A percentile compares a stretch with the other conserved stretches of the same genome.
phyloP scores from a whole-genome alignment of 53 echinoderm and acorn worm species.

The Paelopatides confundens region DNA sequence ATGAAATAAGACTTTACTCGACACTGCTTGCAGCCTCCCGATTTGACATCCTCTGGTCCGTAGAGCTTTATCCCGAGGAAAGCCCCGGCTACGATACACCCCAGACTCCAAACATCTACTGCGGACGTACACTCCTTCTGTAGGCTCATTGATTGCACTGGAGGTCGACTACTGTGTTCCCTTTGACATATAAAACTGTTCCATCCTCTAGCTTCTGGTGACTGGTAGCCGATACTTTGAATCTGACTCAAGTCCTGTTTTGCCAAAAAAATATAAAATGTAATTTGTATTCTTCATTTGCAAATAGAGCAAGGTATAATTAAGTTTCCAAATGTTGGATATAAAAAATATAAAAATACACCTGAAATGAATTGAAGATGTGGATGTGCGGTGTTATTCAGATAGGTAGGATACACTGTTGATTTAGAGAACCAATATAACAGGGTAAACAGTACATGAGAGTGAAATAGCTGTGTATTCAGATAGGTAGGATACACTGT shows the following conservation, averaged over 20 bases:
- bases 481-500: no score
- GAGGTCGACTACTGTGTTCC: conserved; percentile 45
- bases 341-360: no score
- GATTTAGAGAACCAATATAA: no score
- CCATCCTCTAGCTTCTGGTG: conserved; percentile 87
- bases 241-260: conserved; percentile 89
- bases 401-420: no score
- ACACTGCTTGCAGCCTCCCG: conserved; percentile 84
- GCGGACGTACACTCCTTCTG: conserved; percentile 77
- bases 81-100: conserved; percentile 75
- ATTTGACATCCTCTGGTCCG: conserved; percentile 79
- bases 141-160: conserved; percentile 41
- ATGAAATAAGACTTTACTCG: conserved; percentile 66
- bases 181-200: conserved; percentile 78
- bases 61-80: conserved; percentile 84
- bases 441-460: no score
- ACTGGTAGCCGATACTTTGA: conserved; percentile 93
- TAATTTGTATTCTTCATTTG: no score
- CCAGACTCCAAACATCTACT: conserved; percentile 88
- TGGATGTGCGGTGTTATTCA: no score
- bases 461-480: no score
- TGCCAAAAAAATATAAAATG: no score
- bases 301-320: no score
- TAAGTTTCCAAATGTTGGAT: no score
- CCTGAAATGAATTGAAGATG: no score